Evolutionary conservation across 2,888 invertebrate species (phyloP).

Genomic region (Oithona nana): DNA sequence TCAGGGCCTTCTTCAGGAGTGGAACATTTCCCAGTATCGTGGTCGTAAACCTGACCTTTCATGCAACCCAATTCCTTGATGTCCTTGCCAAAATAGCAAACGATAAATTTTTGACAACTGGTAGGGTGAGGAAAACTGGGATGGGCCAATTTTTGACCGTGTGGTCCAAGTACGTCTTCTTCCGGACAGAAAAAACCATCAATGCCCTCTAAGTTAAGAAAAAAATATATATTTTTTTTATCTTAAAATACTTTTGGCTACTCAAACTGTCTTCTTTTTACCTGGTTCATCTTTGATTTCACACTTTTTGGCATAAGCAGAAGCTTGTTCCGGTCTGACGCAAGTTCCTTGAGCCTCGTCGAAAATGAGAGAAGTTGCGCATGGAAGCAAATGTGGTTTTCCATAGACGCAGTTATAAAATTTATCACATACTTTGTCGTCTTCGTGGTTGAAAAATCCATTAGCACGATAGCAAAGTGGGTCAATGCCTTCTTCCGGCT

Average conservation of each 20-base stretch:
- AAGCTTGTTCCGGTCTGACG: constrained; percentile 13
- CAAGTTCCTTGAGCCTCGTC: constrained; percentile 17
- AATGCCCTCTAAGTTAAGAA: background rate
- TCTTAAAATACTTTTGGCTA: background rate
- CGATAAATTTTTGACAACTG: constrained; percentile 10
- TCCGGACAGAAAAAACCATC: constrained; percentile 17
- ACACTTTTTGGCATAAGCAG: constrained; percentile 14
- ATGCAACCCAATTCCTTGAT: constrained; percentile 12
- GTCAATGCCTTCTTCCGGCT: constrained; percentile 11
- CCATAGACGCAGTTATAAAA: constrained; percentile 17
- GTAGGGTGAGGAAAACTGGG: constrained; percentile 16
- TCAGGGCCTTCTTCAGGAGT: constrained; percentile 12
- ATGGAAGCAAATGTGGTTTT: constrained; percentile 3
- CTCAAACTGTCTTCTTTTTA: background rate
- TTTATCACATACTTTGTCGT: constrained; percentile 3
- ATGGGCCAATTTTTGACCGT: constrained; percentile 16
- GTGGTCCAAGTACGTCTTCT: constrained; percentile 11
- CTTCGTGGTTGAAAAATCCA: constrained; percentile 17
- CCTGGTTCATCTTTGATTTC: background rate
- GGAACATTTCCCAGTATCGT: constrained; percentile 1
- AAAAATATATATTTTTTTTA: background rate
- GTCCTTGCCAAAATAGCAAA: constrained; percentile 16
- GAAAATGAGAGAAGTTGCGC: constrained; percentile 11
- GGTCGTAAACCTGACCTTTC: constrained; percentile 7
- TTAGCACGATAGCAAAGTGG: constrained; percentile 15